Evolutionary conservation across 2,888 invertebrate species (phyloP).

Genomic region (Keiferia lycopersicella): DNA sequence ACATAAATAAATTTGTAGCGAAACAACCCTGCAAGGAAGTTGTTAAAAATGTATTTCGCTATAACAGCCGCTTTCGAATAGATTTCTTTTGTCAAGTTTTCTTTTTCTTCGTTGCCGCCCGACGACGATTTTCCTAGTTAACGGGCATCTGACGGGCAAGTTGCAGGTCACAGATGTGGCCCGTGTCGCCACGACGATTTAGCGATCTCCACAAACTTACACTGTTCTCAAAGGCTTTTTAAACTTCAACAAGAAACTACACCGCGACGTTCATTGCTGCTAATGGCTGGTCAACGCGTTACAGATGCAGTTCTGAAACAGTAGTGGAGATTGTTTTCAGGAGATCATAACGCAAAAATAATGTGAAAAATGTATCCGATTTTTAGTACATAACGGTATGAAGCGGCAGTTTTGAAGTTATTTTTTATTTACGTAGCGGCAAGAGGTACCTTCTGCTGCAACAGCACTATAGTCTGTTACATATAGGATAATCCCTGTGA

Average conservation of each 20-base stretch:
- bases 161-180: slow-evolving; percentile 53
- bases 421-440: slow-evolving; percentile 50
- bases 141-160: slow-evolving; percentile 13
- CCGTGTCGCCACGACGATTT: slow-evolving; percentile 58
- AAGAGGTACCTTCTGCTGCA: slow-evolving; percentile 20
- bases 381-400: slow-evolving; percentile 53
- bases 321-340: not conserved
- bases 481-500: no score
- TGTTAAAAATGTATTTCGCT: not conserved
- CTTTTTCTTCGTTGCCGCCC: not conserved
- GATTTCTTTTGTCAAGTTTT: not conserved
- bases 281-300: not conserved
- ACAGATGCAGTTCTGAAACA: not conserved
- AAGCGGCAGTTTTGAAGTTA: slow-evolving; percentile 47
- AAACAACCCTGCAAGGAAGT: not conserved
- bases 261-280: not conserved
- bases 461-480: not conserved
- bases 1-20: no score
- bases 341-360: slow-evolving; percentile 50
- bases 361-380: slow-evolving; percentile 62
- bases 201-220: slow-evolving; percentile 56
- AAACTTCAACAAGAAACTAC: not conserved
- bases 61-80: not conserved
- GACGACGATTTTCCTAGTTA: slow-evolving; percentile 12
- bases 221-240: slow-evolving; percentile 39